Conservation (phyloP, 2,888 invertebrate species). For the Sycophila texana region DNA sequence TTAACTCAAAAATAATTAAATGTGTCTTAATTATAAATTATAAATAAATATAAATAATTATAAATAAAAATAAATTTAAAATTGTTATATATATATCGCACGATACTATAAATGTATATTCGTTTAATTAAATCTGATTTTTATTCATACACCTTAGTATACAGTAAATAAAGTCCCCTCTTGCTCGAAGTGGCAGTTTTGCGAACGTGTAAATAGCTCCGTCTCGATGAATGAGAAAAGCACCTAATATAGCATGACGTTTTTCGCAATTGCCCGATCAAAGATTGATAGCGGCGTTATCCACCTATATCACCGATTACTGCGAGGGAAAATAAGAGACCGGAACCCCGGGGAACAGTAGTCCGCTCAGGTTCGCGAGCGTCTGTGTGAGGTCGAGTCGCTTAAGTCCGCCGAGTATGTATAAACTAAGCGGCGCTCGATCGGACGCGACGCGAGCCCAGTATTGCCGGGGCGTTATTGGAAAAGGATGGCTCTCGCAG, state of each 20-base stretch:
- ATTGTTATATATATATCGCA: too few relatives aligned
- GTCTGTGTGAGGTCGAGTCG: background rate
- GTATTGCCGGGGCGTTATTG: conserved; percentile 44
- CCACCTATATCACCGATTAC: conserved; percentile 46
- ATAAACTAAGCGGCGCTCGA: conserved; percentile 28
- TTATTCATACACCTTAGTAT: too few relatives aligned
- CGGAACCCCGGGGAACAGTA: background rate
- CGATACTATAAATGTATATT: background rate
- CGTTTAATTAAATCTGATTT: too few relatives aligned
- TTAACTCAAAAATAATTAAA: too few relatives aligned
- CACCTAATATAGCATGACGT: too few relatives aligned
- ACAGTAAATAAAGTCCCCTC: too few relatives aligned
- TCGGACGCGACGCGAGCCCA: background rate
- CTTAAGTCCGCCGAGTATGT: conserved; percentile 37
- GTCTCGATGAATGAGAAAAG: too few relatives aligned
- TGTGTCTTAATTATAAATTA: too few relatives aligned
- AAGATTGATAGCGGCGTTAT: conserved; percentile 48
- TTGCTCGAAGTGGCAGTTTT: background rate
- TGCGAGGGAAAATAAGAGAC: conserved; percentile 21
- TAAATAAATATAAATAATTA: too few relatives aligned
- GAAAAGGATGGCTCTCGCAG: conserved; percentile 32
- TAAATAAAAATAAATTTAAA: too few relatives aligned
- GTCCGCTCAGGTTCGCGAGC: background rate
- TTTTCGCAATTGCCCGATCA: background rate
- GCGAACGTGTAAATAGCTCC: background rate